Base-by-base conservation (phyloP, 2,888 invertebrate genomes). In the Amorpha juglandis region DNA sequence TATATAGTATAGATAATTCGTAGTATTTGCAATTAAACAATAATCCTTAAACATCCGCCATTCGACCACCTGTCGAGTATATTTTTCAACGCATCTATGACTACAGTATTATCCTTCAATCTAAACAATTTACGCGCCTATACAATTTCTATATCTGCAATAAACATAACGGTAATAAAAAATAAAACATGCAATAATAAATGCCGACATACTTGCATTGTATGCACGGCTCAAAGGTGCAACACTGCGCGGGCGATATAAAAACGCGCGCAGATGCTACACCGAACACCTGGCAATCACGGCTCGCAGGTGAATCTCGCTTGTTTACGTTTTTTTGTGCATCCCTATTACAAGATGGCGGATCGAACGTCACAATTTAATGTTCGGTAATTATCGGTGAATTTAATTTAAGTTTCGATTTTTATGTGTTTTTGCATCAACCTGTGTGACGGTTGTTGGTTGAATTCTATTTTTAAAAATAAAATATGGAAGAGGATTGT, bases 211-310 rank as follows among this genome's bases (percentile, higher is more conserved):
- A 19, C 58, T 65, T 65, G 64, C 55, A 65, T 50, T 33, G 50
- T 19, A 63, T 35, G 35, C 27, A 14, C 16, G 50, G 9, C 6
- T 19, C 35, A 35, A 48, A 65, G 47, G 38, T 27, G 63, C 45
- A 50, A 33, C 19, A 42, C 21, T 58, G 58, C 19, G n/a, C 14
- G n/a, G 27, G 16, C 14, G 42, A 21, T 42, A 12, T 45, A 62
- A 65, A 65, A 51, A 62, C 45, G 16, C 21, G 58, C 42, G 89
- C 91, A 91, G 89, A 89, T 90, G 90, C 81, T 75, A 74, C 77
- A 76, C 74, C 75, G 75, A 71, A 77, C 92, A 92, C 92, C 92
- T 92, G 92, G 92, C 90, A 92, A 92, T 92, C 92, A 86, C 80
- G 81, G 89, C 87, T 81, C 77, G 88, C 88, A 91, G 91, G 91